Percentiles rank a stretch among this genome's conserved stretches.
phyloP scores from a whole-genome alignment of 2,113 vertebrate species.

The Myotis lucifugus region DNA sequence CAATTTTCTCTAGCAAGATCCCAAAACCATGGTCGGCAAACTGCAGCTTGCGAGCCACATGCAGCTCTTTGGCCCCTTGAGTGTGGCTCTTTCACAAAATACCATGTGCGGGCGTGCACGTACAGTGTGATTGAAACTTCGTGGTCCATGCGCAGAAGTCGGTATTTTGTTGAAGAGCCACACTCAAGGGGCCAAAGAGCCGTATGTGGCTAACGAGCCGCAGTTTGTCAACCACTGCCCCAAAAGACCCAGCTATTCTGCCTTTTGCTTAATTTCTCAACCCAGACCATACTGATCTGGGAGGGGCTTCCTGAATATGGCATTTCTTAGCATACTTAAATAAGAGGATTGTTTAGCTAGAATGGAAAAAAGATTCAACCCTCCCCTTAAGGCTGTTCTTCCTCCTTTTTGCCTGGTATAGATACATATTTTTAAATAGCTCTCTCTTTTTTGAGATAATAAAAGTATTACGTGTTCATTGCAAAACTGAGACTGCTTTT shows the following conservation, averaged over 20 bases:
- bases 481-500: conserved; percentile 19
- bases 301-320: neutral
- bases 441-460: neutral
- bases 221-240: too few species aligned
- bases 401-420: neutral
- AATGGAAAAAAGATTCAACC: neutral
- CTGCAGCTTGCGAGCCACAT: too few species aligned
- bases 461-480: neutral
- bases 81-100: too few species aligned
- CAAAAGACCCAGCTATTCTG: neutral
- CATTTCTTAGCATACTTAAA: neutral
- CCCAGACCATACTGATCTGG: neutral
- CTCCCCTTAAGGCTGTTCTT: neutral
- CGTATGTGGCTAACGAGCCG: too few species aligned
- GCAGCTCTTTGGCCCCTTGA: too few species aligned
- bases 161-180: too few species aligned
- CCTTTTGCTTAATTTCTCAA: neutral
- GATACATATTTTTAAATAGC: neutral
- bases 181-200: too few species aligned
- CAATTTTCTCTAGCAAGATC: neutral
- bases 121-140: too few species aligned
- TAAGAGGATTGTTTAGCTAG: neutral
- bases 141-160: too few species aligned
- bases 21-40: neutral
- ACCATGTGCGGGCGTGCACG: too few species aligned